These are phyloP conservation scores for Sander vitreus DNA, from an alignment of 2,113 vertebrate species.

Conservation along the genomic window DNA sequence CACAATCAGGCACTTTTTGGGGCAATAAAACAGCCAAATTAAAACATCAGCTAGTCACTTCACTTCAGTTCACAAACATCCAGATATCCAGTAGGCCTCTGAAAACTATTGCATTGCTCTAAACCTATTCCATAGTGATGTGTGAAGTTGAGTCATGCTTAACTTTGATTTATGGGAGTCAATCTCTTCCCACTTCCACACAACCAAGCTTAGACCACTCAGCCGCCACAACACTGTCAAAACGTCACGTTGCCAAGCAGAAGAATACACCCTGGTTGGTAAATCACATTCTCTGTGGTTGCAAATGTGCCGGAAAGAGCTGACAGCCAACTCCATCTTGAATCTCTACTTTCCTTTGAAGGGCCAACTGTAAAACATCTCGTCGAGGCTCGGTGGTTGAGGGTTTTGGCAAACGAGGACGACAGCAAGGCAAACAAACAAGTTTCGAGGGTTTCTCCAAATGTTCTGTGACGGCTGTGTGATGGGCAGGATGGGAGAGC, in stretches of 20 bases:
- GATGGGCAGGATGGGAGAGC: constrained; percentile 10
- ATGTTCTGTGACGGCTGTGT: constrained; percentile 38
- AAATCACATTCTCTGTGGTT: constrained; percentile 55
- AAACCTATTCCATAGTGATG: not conserved
- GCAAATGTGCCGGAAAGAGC: constrained; percentile 40
- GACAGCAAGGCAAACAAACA: constrained; percentile 35
- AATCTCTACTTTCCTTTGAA: constrained; percentile 43
- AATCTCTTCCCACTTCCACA: constrained; percentile 28
- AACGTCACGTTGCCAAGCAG: constrained; percentile 15
- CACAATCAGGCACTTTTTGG: not conserved
- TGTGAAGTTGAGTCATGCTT: constrained; percentile 31
- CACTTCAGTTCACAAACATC: not conserved
- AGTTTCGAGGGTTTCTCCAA: constrained; percentile 46
- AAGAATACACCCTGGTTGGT: constrained; percentile 49
- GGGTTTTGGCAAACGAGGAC: constrained; percentile 36
- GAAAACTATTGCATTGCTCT: not conserved
- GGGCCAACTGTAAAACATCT: constrained; percentile 50
- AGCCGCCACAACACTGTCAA: constrained; percentile 55
- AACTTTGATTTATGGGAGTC: constrained; percentile 41
- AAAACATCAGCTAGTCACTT: not conserved
- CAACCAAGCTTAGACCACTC: constrained; percentile 43
- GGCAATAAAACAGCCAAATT: not conserved
- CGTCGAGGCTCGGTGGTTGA: constrained; percentile 26
- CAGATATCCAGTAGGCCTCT: not conserved
- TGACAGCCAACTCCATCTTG: constrained; percentile 45